phyloP scores from a whole-genome alignment of 2,797 vertebrate species.

The Trachurus trachurus region DNA sequence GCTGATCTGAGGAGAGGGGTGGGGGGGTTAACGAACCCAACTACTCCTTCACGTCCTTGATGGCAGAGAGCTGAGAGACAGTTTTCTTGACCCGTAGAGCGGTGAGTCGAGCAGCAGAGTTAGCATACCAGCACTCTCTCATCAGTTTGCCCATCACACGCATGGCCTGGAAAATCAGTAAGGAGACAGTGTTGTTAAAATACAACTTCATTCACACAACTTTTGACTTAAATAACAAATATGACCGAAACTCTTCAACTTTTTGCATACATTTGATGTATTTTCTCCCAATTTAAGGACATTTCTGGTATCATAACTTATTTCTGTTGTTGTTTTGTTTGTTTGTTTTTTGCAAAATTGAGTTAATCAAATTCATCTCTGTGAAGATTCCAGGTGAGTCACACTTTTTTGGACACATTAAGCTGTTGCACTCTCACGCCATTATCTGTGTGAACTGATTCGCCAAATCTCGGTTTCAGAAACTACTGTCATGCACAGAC shows the following conservation, averaged over 20 bases:
- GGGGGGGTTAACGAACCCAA: not conserved
- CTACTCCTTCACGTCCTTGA: constrained; percentile 90
- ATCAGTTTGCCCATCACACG: constrained; percentile 96
- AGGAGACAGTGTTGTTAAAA: constrained; percentile 12
- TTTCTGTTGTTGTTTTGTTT: too few species aligned
- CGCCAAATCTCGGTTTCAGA: not conserved
- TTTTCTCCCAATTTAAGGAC: not conserved
- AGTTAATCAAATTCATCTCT: not conserved
- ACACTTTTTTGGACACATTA: not conserved
- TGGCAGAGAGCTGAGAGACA: constrained; percentile 90
- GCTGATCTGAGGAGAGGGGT: constrained; percentile 14
- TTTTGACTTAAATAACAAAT: not conserved
- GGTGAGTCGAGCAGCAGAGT: constrained; percentile 92
- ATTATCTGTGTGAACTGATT: not conserved
- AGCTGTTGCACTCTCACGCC: too few species aligned
- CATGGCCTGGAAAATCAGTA: constrained; percentile 85
- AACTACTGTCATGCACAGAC: not conserved
- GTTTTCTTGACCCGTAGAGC: constrained; percentile 98
- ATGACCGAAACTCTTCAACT: not conserved
- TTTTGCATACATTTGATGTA: not conserved
- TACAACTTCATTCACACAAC: not conserved
- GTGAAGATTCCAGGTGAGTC: not conserved
- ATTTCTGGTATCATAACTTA: not conserved
- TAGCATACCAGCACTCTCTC: constrained; percentile 96
- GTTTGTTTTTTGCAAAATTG: not conserved